Evolutionary conservation across 2,113 vertebrate species (phyloP).

Genomic region (Sphaerodactylus townsendi): DNA sequence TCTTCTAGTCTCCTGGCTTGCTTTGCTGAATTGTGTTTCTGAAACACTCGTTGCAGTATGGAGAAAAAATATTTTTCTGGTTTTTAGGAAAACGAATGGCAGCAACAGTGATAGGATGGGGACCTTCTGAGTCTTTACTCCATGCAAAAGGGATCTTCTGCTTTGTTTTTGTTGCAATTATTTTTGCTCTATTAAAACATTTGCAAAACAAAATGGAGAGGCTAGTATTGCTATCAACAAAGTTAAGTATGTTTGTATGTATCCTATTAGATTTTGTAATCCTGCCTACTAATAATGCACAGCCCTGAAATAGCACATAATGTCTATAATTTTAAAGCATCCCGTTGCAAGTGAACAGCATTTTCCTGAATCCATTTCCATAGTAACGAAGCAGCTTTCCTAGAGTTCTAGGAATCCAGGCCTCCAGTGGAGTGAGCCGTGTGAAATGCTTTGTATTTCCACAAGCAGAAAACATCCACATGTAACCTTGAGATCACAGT

Average conservation of each 20-base stretch:
- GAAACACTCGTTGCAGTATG: neutral
- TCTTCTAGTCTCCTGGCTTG: too few species aligned
- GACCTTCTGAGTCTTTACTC: neutral
- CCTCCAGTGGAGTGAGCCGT: slow-evolving; percentile 24
- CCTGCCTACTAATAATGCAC: slow-evolving; percentile 42
- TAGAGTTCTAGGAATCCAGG: slow-evolving; percentile 42
- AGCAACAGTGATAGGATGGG: slow-evolving; percentile 18
- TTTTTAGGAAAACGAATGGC: neutral
- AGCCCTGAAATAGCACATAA: slow-evolving; percentile 48
- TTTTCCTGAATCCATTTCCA: slow-evolving; percentile 64
- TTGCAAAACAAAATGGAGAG: neutral
- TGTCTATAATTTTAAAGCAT: slow-evolving; percentile 54
- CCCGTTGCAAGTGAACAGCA: slow-evolving; percentile 63
- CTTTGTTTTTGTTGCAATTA: slow-evolving; percentile 35
- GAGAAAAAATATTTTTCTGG: slow-evolving; percentile 12
- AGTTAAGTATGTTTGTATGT: slow-evolving; percentile 26
- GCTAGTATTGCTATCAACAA: neutral
- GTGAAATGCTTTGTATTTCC: slow-evolving; percentile 32
- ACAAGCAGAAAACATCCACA: slow-evolving; percentile 31
- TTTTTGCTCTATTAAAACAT: neutral
- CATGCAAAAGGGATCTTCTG: slow-evolving; percentile 4
- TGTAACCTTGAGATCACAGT: slow-evolving; percentile 29
- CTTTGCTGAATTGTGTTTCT: neutral
- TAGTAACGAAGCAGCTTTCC: slow-evolving; percentile 69
- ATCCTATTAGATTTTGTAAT: slow-evolving; percentile 32